Evolutionary conservation across 2,797 vertebrate species (phyloP), one percentile per base, ranked within the genome.

Genomic region (Sebastes kiyomatsui): DNA sequence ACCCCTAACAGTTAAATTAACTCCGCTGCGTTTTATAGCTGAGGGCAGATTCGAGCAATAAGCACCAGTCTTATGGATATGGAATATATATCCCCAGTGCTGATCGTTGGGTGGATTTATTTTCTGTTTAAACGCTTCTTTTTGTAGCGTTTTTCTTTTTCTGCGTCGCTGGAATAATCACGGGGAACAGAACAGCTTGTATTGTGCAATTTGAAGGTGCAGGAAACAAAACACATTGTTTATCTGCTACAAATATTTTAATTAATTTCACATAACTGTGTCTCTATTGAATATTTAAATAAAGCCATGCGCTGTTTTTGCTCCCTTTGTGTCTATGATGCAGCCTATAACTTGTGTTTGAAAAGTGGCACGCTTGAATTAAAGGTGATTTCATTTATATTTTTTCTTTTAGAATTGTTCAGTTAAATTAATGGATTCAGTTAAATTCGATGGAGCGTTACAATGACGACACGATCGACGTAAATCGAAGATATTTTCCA

Each of bases 121-220:
- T 46, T 35, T 30, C 13, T n/a, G 0, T 67, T 66, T 32, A 16
- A 52, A 42, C 3, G 12, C 7, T 4, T 66, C 3, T n/a, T 30
- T 9, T n/a, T n/a, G 18, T 4, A n/a, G 0, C 46, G 49, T 0
- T 49, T 49, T 49, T 20, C 46, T 22, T 61, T 20, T 20, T 32
- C 25, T 67, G 13, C 25, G 2, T 14, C 16, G 20, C n/a, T 23
- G 42, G 23, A 49, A 28, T 35, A 66, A 12, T 13, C n/a, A 9
- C 10, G 4, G 8, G 35, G 8, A 22, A 54, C 16, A 67, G 12
- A 1, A 11, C n/a, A 52, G 9, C 10, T 61, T 32, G 30, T 11
- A 12, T 28, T 60, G 27, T n/a, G 60, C 30, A 62, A 11, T 62
- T 33, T 22, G n/a, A 62, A 33, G 28, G 60, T 62, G 20, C 3